These are phyloP conservation scores for Uromys caudimaculatus DNA, from an alignment of 2,797 vertebrate species.

Conservation along the genomic window DNA sequence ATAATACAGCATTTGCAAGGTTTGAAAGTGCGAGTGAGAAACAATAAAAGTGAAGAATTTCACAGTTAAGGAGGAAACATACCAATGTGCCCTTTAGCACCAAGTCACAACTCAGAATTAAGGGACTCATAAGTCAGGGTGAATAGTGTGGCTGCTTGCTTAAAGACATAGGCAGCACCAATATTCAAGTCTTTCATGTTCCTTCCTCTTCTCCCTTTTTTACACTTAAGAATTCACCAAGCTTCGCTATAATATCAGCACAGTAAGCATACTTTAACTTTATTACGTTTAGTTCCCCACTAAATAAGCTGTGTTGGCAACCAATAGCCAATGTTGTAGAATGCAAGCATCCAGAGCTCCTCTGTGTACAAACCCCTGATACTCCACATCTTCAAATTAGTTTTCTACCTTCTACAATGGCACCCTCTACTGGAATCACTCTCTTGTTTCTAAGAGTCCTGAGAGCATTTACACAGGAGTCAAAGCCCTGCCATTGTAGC, in stretches of 20 bases:
- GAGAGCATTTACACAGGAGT: not conserved
- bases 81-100: conserved; percentile 65
- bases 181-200: not conserved
- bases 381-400: not conserved
- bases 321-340: not conserved
- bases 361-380: not conserved
- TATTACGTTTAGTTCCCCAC: not conserved
- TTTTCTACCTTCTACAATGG: conserved; percentile 34
- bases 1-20: conserved; percentile 73
- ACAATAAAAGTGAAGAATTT: conserved; percentile 79
- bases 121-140: conserved; percentile 51
- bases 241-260: not conserved
- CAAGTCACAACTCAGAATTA: conserved; percentile 72
- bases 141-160: not conserved
- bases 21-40: conserved; percentile 74
- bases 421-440: not conserved
- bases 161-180: conserved; percentile 19
- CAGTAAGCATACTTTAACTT: not conserved
- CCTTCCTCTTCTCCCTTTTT: not conserved
- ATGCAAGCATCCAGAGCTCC: not conserved
- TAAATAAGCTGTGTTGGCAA: not conserved
- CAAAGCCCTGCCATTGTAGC: not conserved
- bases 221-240: not conserved
- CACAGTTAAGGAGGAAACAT: conserved; percentile 67
- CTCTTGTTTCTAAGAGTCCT: not conserved